Conservation (phyloP, 2,888 invertebrate species). For the Xanthorhoe designata region DNA sequence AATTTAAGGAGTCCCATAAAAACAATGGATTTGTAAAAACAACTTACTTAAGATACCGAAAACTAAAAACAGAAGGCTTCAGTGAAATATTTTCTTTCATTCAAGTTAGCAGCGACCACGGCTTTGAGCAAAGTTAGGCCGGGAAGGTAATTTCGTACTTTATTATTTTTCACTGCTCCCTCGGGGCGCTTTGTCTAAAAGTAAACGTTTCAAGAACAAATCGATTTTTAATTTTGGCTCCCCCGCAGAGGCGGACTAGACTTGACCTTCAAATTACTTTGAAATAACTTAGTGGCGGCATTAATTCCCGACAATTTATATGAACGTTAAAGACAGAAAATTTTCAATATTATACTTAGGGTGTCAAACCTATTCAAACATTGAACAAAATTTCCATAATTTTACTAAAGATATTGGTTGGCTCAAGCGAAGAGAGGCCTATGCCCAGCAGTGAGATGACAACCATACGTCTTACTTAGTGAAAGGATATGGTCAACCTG, state of each 20-base stretch:
- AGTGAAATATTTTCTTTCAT: slow-evolving; percentile 59
- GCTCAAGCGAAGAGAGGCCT: too few species aligned
- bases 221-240: slow-evolving; percentile 57
- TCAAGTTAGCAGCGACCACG: slow-evolving; percentile 48
- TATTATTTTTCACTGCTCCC: slow-evolving; percentile 67
- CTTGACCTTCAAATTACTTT: slow-evolving; percentile 39
- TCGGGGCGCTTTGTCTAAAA: slow-evolving; percentile 58
- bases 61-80: slow-evolving; percentile 42
- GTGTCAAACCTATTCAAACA: background rate
- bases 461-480: too few species aligned
- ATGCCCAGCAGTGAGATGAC: too few species aligned
- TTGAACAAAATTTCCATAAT: background rate
- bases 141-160: slow-evolving; percentile 66
- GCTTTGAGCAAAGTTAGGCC: slow-evolving; percentile 65
- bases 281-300: slow-evolving; percentile 32
- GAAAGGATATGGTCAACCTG: too few species aligned
- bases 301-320: slow-evolving; percentile 17
- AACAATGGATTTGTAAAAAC: too few species aligned
- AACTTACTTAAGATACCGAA: slow-evolving; percentile 11
- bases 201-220: slow-evolving; percentile 59
- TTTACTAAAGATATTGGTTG: background rate
- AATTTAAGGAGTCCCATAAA: too few species aligned
- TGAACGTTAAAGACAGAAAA: background rate
- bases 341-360: too few species aligned
- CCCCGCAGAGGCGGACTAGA: slow-evolving; percentile 29